Percentiles rank a stretch among this genome's conserved stretches.
These are phyloP conservation scores for Dendrophyllia cribrosa DNA, from an alignment of 64 coral and sea anemone species.

Conservation along the genomic window DNA sequence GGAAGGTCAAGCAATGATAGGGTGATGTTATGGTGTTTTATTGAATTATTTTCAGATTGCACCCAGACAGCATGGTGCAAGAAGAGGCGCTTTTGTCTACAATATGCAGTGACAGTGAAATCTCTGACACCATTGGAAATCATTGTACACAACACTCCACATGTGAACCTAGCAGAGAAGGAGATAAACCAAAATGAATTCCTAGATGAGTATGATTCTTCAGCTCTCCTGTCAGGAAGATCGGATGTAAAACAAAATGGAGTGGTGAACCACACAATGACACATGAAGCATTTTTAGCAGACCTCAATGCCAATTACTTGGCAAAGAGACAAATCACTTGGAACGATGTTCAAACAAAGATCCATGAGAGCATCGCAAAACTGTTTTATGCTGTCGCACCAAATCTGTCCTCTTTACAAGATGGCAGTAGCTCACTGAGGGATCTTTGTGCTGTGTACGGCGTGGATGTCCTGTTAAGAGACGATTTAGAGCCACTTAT, in stretches of 20 bases:
- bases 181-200: conserved; percentile 36
- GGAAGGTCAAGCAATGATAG: too few species aligned
- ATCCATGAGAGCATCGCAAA: conserved; percentile 58
- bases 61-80: conserved; percentile 51
- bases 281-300: conserved; percentile 67
- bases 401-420: conserved; percentile 50
- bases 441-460: conserved; percentile 61
- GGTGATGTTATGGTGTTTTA: background rate
- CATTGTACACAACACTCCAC: conserved; percentile 78
- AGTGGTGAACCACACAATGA: conserved; percentile 21
- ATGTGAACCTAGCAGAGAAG: conserved; percentile 47
- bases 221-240: conserved; percentile 28
- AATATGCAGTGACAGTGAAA: conserved; percentile 77
- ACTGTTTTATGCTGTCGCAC: conserved; percentile 60
- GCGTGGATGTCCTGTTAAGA: conserved; percentile 64
- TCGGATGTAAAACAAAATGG: conserved; percentile 21
- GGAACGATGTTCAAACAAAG: conserved; percentile 62
- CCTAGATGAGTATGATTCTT: conserved; percentile 73
- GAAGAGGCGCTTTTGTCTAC: conserved; percentile 80
- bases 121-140: conserved; percentile 73
- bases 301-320: conserved; percentile 69
- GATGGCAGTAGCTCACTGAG: background rate
- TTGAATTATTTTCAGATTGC: conserved; percentile 48
- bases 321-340: conserved; percentile 23
- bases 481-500: conserved; percentile 55